Evolutionary conservation across 2,888 invertebrate species (phyloP), one percentile per base, ranked within the genome.

Genomic region (Xestoiulus laeticollis): DNA sequence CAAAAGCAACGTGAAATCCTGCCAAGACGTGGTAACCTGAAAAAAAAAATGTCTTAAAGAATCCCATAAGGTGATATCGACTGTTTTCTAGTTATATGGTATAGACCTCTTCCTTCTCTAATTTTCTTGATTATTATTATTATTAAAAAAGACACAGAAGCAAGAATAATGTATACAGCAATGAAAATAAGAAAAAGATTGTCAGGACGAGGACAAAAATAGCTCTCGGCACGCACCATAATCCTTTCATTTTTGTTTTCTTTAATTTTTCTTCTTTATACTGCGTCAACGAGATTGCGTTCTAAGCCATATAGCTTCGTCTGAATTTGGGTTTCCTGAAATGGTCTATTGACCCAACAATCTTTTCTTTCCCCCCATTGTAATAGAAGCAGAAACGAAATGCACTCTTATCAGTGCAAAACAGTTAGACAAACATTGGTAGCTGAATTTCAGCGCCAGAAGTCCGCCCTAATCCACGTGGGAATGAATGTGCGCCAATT

Each of bases 361-460:
- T 68, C 68, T 68, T 68, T 68, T 68, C 68, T 68, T 38, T 68
- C 68, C 22, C 59, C 59, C 68, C 26, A 68, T 68, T 68, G 68
- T 68, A 68, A 68, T 68, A 68, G 68, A 22, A 68, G 68, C 68
- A 26, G 68, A 26, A 68, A 26, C 68, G 68, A 68, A 68, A 68
- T 68, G 68, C 68, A 26, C 68, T 68, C 68, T 68, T 68, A 68
- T 68, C 68, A 68, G 68, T 68, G 68, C 68, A 68, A 68, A 68
- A 68, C 68, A 68, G 68, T 68, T 68, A 68, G 68, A 26, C 68
- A 68, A 68, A 68, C 68, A 68, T 68, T 68, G 68, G 68, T 22
- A 12, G 22, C 68, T 22, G 68, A 68, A 68, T 68, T 68, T 68
- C 68, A 68, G 68, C 68, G 68, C 68, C 4, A 22, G 68, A 68